A percentile compares a stretch with the other conserved stretches of the same genome.
phyloP scores from a whole-genome alignment of 2,888 invertebrate genomes.

The Lasioglossum zephyrum region DNA sequence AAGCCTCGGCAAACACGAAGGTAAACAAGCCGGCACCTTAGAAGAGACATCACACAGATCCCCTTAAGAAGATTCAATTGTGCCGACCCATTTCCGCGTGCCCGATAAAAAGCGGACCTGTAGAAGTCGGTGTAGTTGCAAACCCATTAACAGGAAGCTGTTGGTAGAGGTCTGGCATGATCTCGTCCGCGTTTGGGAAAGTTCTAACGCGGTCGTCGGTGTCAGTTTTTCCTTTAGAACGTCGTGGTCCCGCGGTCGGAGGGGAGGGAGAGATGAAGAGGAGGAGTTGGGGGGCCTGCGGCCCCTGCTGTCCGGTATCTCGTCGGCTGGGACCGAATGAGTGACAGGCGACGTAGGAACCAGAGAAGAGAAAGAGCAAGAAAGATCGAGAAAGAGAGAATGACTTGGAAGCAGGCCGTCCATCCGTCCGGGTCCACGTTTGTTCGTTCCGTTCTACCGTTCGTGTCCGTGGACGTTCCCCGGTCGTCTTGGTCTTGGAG shows the following conservation, averaged over 20 bases:
- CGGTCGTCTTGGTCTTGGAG: slow-evolving; percentile 28
- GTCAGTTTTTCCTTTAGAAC: slow-evolving; percentile 57
- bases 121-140: background rate
- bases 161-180: slow-evolving; percentile 20
- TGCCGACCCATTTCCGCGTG: background rate
- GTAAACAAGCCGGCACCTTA: background rate
- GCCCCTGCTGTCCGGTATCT: slow-evolving; percentile 42
- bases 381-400: slow-evolving; percentile 19
- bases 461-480: slow-evolving; percentile 65
- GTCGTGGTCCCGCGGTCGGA: background rate
- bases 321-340: slow-evolving; percentile 60
- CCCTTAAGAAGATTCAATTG: slow-evolving; percentile 13
- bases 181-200: slow-evolving; percentile 52
- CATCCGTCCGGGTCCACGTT: slow-evolving; percentile 68
- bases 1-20: background rate
- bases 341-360: slow-evolving; percentile 74
- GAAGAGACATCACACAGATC: background rate
- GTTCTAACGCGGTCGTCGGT: slow-evolving; percentile 35
- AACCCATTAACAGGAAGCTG: slow-evolving; percentile 37
- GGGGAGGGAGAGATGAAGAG: background rate
- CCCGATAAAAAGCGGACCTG: background rate
- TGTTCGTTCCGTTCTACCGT: slow-evolving; percentile 57
- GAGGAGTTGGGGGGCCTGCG: slow-evolving; percentile 12
- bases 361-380: slow-evolving; percentile 33
- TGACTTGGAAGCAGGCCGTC: slow-evolving; percentile 69